phyloP scores from a whole-genome alignment of 2,888 invertebrate genomes.

The Agriopis leucophaearia region DNA sequence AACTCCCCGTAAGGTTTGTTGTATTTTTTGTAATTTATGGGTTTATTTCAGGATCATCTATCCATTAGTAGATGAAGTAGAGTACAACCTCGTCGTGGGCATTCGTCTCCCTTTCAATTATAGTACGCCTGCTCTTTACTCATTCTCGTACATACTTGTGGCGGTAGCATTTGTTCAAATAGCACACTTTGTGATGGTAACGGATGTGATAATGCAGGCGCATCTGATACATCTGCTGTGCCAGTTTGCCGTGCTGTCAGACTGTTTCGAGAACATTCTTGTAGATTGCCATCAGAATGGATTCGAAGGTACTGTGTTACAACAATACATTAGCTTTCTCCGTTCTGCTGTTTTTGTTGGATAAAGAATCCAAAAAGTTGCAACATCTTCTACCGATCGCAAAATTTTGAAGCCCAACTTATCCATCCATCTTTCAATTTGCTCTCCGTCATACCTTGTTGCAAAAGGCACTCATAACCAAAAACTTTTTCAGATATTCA shows the following conservation, averaged over 20 bases:
- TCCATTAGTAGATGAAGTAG: constrained; percentile 71
- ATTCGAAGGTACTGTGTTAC: constrained; percentile 50
- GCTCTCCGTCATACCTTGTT: constrained; percentile 25
- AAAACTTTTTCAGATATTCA: constrained; percentile 56
- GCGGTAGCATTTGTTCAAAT: constrained; percentile 62
- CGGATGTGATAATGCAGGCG: constrained; percentile 70
- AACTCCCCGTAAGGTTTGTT: background rate
- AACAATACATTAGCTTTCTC: too few species aligned
- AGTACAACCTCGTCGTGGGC: constrained; percentile 70
- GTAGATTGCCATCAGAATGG: constrained; percentile 60
- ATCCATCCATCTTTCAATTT: constrained; percentile 33
- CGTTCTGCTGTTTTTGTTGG: too few species aligned
- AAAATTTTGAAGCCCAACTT: background rate
- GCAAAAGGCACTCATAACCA: constrained; percentile 34
- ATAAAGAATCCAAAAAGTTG: too few species aligned
- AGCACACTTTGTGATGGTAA: constrained; percentile 72
- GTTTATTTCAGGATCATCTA: constrained; percentile 65
- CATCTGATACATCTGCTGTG: constrained; percentile 73
- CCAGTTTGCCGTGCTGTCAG: constrained; percentile 66
- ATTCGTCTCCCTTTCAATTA: constrained; percentile 65
- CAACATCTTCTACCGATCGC: background rate
- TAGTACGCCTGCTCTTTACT: constrained; percentile 55
- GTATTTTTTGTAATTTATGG: background rate
- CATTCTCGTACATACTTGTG: constrained; percentile 57
- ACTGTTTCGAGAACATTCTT: constrained; percentile 70